Evolutionary conservation across 2,797 vertebrate genomes (phyloP).

Genomic region (Simalia tracyae): DNA sequence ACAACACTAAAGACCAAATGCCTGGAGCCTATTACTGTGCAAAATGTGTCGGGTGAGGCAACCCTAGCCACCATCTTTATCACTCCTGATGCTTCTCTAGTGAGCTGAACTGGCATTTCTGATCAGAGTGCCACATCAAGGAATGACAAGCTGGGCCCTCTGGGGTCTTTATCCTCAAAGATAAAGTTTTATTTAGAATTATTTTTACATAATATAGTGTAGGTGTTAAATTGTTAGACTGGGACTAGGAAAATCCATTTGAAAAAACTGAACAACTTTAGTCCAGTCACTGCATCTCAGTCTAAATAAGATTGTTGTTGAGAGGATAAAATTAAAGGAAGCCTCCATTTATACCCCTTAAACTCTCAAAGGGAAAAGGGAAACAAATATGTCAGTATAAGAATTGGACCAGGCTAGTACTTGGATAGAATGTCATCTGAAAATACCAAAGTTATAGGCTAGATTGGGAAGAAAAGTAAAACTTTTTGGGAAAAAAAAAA

Average conservation of each 20-base stretch:
- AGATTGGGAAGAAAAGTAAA: neutral
- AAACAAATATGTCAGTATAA: neutral
- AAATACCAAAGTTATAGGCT: neutral
- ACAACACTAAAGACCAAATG: neutral
- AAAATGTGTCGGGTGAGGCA: neutral
- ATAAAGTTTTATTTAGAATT: neutral
- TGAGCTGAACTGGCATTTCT: neutral
- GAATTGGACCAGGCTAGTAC: neutral
- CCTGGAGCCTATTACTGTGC: neutral
- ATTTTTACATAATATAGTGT: neutral
- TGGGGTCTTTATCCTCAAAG: neutral
- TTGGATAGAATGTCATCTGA: neutral
- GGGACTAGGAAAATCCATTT: neutral
- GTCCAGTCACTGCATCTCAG: neutral
- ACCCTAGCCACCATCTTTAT: neutral
- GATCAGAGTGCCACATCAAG: neutral
- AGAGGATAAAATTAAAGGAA: neutral
- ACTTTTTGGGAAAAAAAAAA: neutral
- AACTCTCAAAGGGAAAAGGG: neutral
- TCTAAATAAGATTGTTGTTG: neutral
- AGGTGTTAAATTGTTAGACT: neutral
- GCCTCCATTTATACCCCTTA: neutral
- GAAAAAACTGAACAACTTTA: neutral
- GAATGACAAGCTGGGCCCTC: neutral
- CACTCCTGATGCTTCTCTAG: neutral